phyloP scores from a whole-genome alignment of 2,113 vertebrate genomes.

The Parus major region DNA sequence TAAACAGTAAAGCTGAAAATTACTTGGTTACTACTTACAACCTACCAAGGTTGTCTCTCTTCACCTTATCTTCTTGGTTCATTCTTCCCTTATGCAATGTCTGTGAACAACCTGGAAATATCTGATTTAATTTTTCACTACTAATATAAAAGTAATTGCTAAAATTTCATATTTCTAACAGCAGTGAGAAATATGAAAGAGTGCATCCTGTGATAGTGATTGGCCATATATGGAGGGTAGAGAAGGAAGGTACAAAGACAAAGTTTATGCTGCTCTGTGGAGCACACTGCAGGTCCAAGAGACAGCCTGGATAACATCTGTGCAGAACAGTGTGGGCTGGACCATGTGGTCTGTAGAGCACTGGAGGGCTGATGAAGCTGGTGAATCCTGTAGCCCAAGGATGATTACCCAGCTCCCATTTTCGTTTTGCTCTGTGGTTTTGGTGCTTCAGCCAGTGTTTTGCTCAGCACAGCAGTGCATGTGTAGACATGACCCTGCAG shows the following conservation, averaged over 20 bases:
- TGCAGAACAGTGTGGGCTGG: not conserved
- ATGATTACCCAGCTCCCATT: not conserved
- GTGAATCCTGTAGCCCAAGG: not conserved
- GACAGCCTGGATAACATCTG: not conserved
- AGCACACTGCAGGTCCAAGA: not conserved
- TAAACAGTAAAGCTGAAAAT: not conserved
- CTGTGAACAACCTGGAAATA: not conserved
- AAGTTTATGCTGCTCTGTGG: not conserved
- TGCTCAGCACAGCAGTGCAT: not conserved
- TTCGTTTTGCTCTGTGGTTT: not conserved
- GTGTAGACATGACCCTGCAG: not conserved
- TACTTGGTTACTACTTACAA: no score
- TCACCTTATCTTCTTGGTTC: not conserved
- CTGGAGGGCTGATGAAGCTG: not conserved
- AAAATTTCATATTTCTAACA: not conserved
- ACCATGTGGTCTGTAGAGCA: not conserved
- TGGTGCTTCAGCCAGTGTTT: not conserved
- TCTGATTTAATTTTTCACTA: rapidly evolving
- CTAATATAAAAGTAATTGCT: not conserved
- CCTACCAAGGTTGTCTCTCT: not conserved
- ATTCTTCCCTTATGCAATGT: not conserved
- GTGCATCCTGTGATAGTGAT: not conserved
- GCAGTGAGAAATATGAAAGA: not conserved
- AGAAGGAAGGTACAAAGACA: not conserved
- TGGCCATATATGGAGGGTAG: not conserved